A percentile compares a stretch with the other conserved stretches of the same genome.
Evolutionary conservation across 2,797 vertebrate species (phyloP).

Genomic region (Clamator glandarius): DNA sequence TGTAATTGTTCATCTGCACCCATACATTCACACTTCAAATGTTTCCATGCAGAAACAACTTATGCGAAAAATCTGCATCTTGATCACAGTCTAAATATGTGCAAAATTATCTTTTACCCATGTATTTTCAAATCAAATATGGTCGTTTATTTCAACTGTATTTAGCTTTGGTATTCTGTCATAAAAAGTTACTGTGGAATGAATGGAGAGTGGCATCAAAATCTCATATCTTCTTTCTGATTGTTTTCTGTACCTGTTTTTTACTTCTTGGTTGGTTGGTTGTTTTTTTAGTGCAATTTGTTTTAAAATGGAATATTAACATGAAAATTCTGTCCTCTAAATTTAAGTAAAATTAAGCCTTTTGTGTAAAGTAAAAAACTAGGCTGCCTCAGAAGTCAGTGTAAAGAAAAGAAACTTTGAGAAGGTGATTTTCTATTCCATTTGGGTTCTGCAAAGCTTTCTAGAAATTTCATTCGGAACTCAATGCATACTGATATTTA

Average conservation of each 20-base stretch:
- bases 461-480: background rate
- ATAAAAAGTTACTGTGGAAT: rapidly evolving
- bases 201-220: no score
- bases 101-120: background rate
- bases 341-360: background rate
- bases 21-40: background rate
- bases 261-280: rapidly evolving
- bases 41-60: background rate
- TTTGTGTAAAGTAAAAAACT: background rate
- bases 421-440: background rate
- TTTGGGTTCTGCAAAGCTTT: background rate
- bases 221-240: background rate
- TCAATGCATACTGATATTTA: background rate
- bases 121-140: background rate
- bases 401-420: background rate
- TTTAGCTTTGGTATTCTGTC: background rate
- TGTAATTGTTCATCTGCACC: background rate
- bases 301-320: background rate
- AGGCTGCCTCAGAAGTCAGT: background rate
- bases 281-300: background rate
- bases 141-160: background rate
- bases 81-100: background rate
- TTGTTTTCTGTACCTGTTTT: background rate
- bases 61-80: background rate
- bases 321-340: background rate